These are phyloP conservation scores for Passer domesticus DNA, from an alignment of 2,113 vertebrate genomes.

Conservation along the genomic window DNA sequence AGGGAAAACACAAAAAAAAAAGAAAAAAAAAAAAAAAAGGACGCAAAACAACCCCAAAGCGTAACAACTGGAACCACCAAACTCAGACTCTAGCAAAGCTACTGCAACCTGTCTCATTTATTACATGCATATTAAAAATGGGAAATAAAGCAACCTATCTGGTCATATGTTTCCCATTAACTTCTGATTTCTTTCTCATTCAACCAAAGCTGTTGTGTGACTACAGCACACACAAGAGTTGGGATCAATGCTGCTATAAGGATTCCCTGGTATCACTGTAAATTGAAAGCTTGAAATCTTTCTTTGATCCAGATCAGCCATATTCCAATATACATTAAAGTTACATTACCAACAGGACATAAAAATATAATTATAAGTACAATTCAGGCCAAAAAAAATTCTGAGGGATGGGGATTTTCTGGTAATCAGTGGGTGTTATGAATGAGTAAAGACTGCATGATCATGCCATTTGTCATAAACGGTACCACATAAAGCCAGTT, in stretches of 20 bases:
- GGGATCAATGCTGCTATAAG: background rate
- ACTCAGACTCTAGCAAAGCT: slow-evolving; percentile 23
- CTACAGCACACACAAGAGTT: background rate
- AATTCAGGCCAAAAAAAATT: slow-evolving; percentile 40
- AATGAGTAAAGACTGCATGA: slow-evolving; percentile 69
- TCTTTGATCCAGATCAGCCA: background rate
- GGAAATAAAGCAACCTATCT: slow-evolving; percentile 71
- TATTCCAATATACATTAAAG: slow-evolving; percentile 18
- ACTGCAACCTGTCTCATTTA: slow-evolving; percentile 62
- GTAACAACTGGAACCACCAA: background rate
- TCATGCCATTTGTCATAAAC: slow-evolving; percentile 66
- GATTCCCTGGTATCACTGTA: background rate
- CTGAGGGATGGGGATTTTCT: slow-evolving; percentile 64
- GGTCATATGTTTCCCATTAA: slow-evolving; percentile 78
- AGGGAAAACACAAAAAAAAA: too few relatives aligned
- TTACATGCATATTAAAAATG: slow-evolving; percentile 72
- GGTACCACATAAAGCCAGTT: slow-evolving; percentile 46
- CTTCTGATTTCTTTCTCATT: slow-evolving; percentile 69
- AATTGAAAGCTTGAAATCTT: background rate
- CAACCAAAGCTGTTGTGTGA: slow-evolving; percentile 65
- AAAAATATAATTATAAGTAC: slow-evolving; percentile 60
- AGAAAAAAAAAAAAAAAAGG: accelerated
- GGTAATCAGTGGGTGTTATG: slow-evolving; percentile 65
- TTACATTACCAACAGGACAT: slow-evolving; percentile 14
- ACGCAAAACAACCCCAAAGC: background rate